Percentiles rank a stretch among this genome's conserved stretches.
phyloP scores from a whole-genome alignment of 2,797 vertebrate species.

The Onychomys arenicola region DNA sequence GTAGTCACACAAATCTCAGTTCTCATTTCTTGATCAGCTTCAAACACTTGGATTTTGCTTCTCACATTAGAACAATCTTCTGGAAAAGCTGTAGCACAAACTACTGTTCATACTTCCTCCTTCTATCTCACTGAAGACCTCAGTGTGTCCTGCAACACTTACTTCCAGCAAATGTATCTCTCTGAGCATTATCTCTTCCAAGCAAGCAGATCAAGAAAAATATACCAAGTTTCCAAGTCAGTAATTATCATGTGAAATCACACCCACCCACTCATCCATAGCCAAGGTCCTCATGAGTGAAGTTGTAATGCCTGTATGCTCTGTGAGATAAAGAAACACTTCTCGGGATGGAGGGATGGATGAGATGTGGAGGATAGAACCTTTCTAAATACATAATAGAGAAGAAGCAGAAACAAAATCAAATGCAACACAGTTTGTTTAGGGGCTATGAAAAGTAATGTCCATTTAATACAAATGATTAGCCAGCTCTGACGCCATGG shows the following conservation, averaged over 20 bases:
- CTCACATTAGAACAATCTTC: not conserved
- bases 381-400: conserved; percentile 84
- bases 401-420: conserved; percentile 69
- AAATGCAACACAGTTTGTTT: conserved; percentile 77
- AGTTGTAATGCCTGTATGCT: conserved; percentile 88
- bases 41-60: not conserved
- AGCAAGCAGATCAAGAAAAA: conserved; percentile 92
- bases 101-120: conserved; percentile 90
- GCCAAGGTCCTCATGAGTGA: conserved; percentile 86
- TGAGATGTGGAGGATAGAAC: conserved; percentile 84
- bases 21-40: not conserved
- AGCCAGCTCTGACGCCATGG: conserved; percentile 77
- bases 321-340: conserved; percentile 83
- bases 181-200: conserved; percentile 90
- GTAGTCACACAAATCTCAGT: not conserved
- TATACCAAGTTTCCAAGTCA: conserved; percentile 90
- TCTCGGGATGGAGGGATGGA: conserved; percentile 79
- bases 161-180: conserved; percentile 87
- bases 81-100: conserved; percentile 85
- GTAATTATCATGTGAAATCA: conserved; percentile 91
- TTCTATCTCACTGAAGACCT: conserved; percentile 90
- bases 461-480: conserved; percentile 79
- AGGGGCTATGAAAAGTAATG: conserved; percentile 84
- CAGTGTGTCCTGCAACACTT: conserved; percentile 90
- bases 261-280: conserved; percentile 86